Evolutionary conservation across 2,888 invertebrate genomes (phyloP), one percentile per base, ranked within the genome.

Genomic region (Nomada lathburiana): DNA sequence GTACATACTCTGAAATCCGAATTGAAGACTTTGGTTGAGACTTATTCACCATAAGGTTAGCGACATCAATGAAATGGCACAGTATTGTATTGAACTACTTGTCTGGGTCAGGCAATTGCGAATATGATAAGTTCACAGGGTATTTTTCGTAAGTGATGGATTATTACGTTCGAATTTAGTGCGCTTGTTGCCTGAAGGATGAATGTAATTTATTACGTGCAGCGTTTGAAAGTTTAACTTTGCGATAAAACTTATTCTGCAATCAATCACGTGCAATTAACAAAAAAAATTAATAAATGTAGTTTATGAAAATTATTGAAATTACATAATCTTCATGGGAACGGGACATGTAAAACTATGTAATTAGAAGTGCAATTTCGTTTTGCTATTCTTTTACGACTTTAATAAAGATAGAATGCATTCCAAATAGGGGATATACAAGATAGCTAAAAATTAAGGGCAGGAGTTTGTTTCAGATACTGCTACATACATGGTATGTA

Each of bases 61-160:
- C 71, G 52, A 42, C 81, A 70, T 78, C 64, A 64, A 72, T 62
- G 69, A 81, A 73, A 78, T 65, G 73, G 57, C 65, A 47, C 20
- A 65, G 64, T 67, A 68, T 78, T 55, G 59, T 59, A 53, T 67
- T 72, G 69, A 69, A 74, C 73, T 50, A 78, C 69, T 80, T 70
- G 71, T 53, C 29, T 47, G 69, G 59, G 20, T 57, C 78, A 47
- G 55, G 44, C 83, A 68, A 70, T 70, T 71, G 80, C 69, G 65
- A 84, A 77, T 73, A 53, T 67, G 53, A 76, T 36, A 72, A 59
- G 69, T 70, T 68, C 72, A 73, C 65, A 71, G 80, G 18, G 65
- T 26, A 71, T 57, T 76, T 65, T 76, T 53, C 44, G 11, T 53
- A 76, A 80, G n/a, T 67, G 67, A 36, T 57, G 36, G 36, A 42